Percentiles rank a stretch among this genome's conserved stretches.
Conservation (phyloP, 2,797 vertebrate genomes). For the Sebastes minor region DNA sequence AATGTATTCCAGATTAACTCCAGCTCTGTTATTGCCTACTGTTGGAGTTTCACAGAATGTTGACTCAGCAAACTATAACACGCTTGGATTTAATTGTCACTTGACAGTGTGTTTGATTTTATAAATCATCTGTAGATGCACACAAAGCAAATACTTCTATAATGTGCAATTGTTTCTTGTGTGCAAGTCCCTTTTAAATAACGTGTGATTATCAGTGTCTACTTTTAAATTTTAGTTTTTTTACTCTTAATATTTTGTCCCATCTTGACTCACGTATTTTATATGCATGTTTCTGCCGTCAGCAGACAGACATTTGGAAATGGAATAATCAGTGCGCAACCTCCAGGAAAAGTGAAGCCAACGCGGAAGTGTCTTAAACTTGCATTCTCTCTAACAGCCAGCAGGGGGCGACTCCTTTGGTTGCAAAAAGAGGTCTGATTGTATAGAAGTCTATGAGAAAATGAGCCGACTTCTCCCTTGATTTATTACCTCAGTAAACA, state of each 20-base stretch:
- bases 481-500: too few relatives aligned
- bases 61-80: conserved; percentile 11
- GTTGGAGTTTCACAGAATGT: conserved; percentile 16
- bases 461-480: too few relatives aligned
- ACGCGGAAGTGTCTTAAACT: too few relatives aligned
- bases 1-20: not conserved
- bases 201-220: not conserved
- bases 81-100: conserved; percentile 8
- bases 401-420: too few relatives aligned
- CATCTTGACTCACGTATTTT: not conserved
- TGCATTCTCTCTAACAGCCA: too few relatives aligned
- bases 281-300: not conserved
- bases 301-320: not conserved
- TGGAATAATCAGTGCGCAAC: too few relatives aligned
- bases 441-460: too few relatives aligned
- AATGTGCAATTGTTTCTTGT: not conserved
- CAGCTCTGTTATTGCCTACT: conserved; percentile 13
- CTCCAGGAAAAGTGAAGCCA: too few relatives aligned
- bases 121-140: conserved; percentile 6
- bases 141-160: not conserved
- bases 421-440: too few relatives aligned
- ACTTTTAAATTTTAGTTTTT: not conserved
- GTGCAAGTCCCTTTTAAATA: not conserved
- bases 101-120: conserved; percentile 11
- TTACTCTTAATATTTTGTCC: too few relatives aligned